phyloP scores from a whole-genome alignment of 2,797 vertebrate genomes.

The Todus mexicanus region DNA sequence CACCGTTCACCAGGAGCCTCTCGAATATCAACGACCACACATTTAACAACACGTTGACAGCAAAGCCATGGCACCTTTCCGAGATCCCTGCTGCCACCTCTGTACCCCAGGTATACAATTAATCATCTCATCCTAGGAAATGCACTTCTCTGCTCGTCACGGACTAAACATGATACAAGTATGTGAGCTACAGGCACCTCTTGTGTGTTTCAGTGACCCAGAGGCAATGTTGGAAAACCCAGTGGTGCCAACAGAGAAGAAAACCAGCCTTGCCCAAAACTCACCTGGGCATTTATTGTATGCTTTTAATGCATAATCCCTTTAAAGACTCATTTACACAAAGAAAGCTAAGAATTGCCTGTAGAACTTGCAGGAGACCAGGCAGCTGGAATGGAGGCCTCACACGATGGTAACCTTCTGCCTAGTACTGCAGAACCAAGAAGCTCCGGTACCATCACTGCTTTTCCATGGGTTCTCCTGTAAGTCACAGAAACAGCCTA shows the following conservation, averaged over 20 bases:
- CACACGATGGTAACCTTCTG: not conserved
- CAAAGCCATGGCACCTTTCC: not conserved
- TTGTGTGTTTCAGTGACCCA: not conserved
- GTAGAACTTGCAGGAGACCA: not conserved
- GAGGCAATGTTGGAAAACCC: not conserved
- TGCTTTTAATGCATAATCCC: not conserved
- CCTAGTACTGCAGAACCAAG: not conserved
- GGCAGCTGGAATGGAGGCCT: not conserved
- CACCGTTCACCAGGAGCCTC: not conserved
- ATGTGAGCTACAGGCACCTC: not conserved
- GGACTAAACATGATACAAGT: not conserved
- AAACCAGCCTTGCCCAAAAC: not conserved
- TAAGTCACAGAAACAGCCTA: not conserved
- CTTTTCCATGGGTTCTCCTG: fast-evolving
- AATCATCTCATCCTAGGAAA: not conserved
- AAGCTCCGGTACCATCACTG: not conserved
- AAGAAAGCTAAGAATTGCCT: not conserved
- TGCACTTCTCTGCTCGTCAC: not conserved
- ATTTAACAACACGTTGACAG: not conserved
- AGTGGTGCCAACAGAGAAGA: not conserved
- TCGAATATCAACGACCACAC: fast-evolving
- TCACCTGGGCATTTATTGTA: not conserved
- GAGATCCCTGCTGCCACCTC: not conserved
- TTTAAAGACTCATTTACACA: not conserved
- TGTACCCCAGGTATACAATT: not conserved